phyloP scores from a whole-genome alignment of 2,797 vertebrate genomes.

The Pseudochaenichthys georgianus region DNA sequence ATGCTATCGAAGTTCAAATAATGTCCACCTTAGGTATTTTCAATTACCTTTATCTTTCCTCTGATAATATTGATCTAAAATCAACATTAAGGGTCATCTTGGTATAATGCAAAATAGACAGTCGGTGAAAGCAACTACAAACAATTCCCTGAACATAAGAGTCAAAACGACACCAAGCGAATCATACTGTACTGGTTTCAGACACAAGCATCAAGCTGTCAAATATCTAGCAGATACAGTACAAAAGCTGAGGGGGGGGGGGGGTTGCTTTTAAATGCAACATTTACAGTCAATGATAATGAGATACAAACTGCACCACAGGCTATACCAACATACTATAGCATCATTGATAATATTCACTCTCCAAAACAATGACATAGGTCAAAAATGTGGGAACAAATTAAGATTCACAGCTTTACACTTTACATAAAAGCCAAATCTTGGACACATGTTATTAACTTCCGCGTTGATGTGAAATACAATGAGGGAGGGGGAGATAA shows the following conservation, averaged over 20 bases:
- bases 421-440: slow-evolving; percentile 51
- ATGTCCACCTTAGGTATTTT: background rate
- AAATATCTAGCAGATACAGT: slow-evolving; percentile 58
- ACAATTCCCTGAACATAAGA: slow-evolving; percentile 35
- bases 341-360: slow-evolving; percentile 66
- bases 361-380: slow-evolving; percentile 54
- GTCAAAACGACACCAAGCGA: slow-evolving; percentile 39
- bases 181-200: slow-evolving; percentile 53
- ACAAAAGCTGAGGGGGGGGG: slow-evolving; percentile 46
- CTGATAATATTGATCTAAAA: slow-evolving; percentile 3
- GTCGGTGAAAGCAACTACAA: slow-evolving; percentile 41
- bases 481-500: slow-evolving; percentile 33
- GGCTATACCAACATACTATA: slow-evolving; percentile 53
- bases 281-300: slow-evolving; percentile 57
- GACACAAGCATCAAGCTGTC: slow-evolving; percentile 52
- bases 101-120: slow-evolving; percentile 29
- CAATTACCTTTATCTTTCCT: background rate
- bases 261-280: slow-evolving; percentile 48
- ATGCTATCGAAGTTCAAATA: background rate
- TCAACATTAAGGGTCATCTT: slow-evolving; percentile 56
- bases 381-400: slow-evolving; percentile 31
- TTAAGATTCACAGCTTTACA: slow-evolving; percentile 36
- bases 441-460: slow-evolving; percentile 41
- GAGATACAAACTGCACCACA: slow-evolving; percentile 49
- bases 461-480: slow-evolving; percentile 36